Evolutionary conservation across 2,113 vertebrate genomes (phyloP), one percentile per base, ranked within the genome.

Genomic region (Saccopteryx bilineata): DNA sequence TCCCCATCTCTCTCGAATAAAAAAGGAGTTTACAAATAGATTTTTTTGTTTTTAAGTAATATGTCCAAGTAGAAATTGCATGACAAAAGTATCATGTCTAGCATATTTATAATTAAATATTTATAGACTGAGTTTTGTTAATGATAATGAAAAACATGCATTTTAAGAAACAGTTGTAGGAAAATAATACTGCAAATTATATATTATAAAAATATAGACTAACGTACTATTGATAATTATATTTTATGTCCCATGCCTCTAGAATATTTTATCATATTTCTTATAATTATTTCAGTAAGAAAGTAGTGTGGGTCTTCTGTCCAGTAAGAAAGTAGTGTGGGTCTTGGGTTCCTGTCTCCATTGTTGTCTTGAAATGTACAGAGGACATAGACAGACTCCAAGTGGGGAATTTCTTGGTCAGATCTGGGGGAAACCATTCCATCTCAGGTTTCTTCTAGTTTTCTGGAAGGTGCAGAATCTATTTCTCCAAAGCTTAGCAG

Each of bases 31-130:
- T 39, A 39, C 39, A 39, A 39, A 63, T 23, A 17, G 1, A 61
- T 23, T 91, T 85, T 68, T 33, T 71, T 18, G 61, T 31, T 94
- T 83, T 58, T 23, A 79, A 79, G 80, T 46, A 84, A 85, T 46
- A 28, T 26, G n/a, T 79, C 4, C 46, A 79, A 21, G 23, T 68
- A 90, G 39, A 74, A 68, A 61, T 46, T 26, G 3, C 56, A 26
- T 54, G 14, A 52, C 26, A 1, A 63, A 63, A 85, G 9, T 85
- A 26, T 71, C 61, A 39, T 31, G 17, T 56, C 50, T 50, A 66
- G 31, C 46, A 26, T 48, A 72, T 79, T 24, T 26, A 26, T 63
- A 78, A 26, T 7, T 23, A 85, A 84, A 63, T 61, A 18, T n/a
- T 50, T 24, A 52, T 46, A 31, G 68, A 79, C 15, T 61, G 15